Conservation (phyloP, 2,888 invertebrate genomes). For the Nemotelus pantherinus region DNA sequence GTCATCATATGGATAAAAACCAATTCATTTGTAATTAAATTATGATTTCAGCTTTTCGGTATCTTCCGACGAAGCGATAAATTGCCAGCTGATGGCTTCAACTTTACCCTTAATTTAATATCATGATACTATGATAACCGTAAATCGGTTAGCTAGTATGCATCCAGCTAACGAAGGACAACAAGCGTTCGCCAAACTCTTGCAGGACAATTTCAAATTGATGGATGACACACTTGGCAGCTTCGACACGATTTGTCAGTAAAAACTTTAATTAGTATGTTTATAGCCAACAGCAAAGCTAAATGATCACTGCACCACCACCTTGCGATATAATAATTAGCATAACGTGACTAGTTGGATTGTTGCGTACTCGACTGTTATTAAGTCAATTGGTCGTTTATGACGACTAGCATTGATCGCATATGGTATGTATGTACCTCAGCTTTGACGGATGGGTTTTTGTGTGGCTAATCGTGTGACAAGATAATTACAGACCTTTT, state of each 20-base stretch:
- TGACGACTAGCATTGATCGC: neutral
- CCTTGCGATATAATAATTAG: conserved; percentile 40
- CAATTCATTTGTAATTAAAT: no score
- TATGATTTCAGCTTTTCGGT: no score
- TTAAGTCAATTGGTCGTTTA: conserved; percentile 47
- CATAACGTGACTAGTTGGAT: conserved; percentile 50
- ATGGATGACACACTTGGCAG: conserved; percentile 9
- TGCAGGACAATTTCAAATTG: conserved; percentile 19
- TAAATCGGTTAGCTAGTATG: no score
- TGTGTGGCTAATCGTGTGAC: conserved; percentile 38
- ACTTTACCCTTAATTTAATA: no score
- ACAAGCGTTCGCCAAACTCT: neutral
- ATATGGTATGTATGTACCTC: neutral
- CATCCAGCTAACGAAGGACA: no score
- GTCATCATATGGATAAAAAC: no score
- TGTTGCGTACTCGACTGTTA: conserved; percentile 48
- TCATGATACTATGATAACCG: no score
- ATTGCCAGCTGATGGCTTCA: no score
- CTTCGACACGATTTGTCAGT: conserved; percentile 30
- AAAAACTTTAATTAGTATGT: conserved; percentile 48
- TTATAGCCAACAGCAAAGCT: conserved; percentile 22
- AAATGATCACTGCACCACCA: conserved; percentile 15
- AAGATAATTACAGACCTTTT: conserved; percentile 36
- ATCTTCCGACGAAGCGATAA: no score
- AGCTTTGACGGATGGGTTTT: conserved; percentile 14